A percentile compares a stretch with the other conserved stretches of the same genome.
These are phyloP conservation scores for Copidosoma aretas DNA, from an alignment of 2,888 invertebrate species.

Conservation along the genomic window DNA sequence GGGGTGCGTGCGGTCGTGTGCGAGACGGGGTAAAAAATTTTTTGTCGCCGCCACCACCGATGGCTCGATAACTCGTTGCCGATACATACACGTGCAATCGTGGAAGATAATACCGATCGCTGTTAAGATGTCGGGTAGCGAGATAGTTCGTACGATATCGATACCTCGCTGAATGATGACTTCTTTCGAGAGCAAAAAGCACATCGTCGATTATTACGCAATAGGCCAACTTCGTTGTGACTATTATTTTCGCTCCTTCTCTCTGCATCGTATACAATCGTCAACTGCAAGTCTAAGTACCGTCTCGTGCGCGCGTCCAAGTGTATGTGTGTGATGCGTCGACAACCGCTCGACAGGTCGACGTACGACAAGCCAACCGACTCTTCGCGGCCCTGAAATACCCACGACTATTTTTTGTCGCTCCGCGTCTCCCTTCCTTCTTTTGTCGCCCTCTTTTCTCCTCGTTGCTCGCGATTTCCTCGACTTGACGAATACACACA, in stretches of 20 bases:
- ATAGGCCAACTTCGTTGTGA: not conserved
- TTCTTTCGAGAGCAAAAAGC: not conserved
- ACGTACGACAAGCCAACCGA: constrained; percentile 9
- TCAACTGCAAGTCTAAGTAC: not conserved
- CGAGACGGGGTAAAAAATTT: not conserved
- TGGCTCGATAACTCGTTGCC: not conserved
- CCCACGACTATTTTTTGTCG: constrained; percentile 20
- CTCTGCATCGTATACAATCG: not conserved
- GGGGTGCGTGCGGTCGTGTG: not conserved
- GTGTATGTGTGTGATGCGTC: not conserved
- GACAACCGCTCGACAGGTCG: not conserved
- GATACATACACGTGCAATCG: too few species aligned
- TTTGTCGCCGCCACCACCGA: not conserved
- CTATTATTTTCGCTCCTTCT: too few species aligned
- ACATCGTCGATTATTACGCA: not conserved
- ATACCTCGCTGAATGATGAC: not conserved
- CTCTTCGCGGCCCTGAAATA: constrained; percentile 43
- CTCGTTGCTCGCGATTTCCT: not conserved
- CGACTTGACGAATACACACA: not conserved
- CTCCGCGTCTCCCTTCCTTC: constrained; percentile 7
- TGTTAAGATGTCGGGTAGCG: too few species aligned
- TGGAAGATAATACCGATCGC: too few species aligned
- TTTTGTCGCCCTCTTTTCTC: not conserved
- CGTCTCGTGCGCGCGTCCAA: not conserved
- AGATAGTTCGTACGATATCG: too few species aligned